Conservation (phyloP, 2,888 invertebrate species). For the Litoditis marina region DNA sequence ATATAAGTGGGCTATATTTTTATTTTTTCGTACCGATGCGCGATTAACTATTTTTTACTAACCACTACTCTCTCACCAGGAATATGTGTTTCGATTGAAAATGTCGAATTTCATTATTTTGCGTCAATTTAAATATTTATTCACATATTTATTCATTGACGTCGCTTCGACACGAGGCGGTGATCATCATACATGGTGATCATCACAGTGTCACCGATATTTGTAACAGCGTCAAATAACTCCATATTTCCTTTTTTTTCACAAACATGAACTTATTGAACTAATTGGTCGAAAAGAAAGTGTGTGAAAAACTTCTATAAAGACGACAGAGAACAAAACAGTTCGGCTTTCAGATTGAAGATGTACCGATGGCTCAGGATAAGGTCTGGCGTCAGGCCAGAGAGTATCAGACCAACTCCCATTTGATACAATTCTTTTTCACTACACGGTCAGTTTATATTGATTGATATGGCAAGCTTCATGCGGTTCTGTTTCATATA, state of each 20-base stretch:
- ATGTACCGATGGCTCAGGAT: constrained; percentile 26
- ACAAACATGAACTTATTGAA: too few relatives aligned
- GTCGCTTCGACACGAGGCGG: too few relatives aligned
- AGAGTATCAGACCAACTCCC: constrained; percentile 31
- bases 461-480: not conserved
- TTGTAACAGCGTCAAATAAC: rapidly evolving
- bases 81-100: not conserved
- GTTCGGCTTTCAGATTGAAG: constrained; percentile 27
- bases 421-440: constrained; percentile 36
- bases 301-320: too few relatives aligned
- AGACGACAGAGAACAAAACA: not conserved
- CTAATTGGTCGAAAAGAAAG: too few relatives aligned
- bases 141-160: too few relatives aligned
- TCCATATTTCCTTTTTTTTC: too few relatives aligned
- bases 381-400: constrained; percentile 40
- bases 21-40: too few relatives aligned
- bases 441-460: constrained; percentile 25
- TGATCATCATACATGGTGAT: too few relatives aligned
- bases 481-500: not conserved
- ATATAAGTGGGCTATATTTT: too few relatives aligned
- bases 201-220: not conserved
- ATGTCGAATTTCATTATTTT: not conserved
- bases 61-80: too few relatives aligned
- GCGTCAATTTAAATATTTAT: too few relatives aligned
- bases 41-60: too few relatives aligned